Evolutionary conservation across 1,140 invertebrate species (phyloP), one percentile per base, ranked within the genome.

Genomic region (Euglossa dilemma): DNA sequence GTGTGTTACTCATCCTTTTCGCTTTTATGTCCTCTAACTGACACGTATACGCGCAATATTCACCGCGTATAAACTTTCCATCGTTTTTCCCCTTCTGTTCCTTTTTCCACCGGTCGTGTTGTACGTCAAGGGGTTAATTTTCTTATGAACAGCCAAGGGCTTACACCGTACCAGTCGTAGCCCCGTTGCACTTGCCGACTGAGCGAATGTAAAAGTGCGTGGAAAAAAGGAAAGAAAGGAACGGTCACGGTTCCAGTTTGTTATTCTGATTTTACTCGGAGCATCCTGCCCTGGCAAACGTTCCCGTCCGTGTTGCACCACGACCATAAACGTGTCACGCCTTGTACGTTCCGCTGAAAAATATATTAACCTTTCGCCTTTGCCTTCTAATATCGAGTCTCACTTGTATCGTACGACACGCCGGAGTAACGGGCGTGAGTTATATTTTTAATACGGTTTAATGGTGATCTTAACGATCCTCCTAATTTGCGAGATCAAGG

Each of bases 31-130:
- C 28, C 28, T 25, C 47, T 57, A 54, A 47, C 52, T 69, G 64
- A 47, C 64, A 78, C 76, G 59, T 36, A 52, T 64, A 50, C 59
- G 59, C 74, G 52, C 64, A 28, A 78, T 69, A 57, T 47, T 54
- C 50, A 36, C 28, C 20, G 4, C 28, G 47, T 77, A 77, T 77
- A 74, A 74, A 61, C 72, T 52, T 69, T 69, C 61, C 76, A 47
- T 56, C 18, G 64, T 20, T 57, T 28, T 69, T 47, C 28, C 43
- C 6, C 3, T 20, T 8, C 36, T 73, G 2, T 14, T 28, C 9
- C 61, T 63, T n/a, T 28, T 54, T n/a, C 28, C 2, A 11, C 16
- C 23, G 16, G 23, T 9, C 36, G 61, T 45, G 28, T 28, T 64
- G n/a, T n/a, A n/a, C n/a, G n/a, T n/a, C n/a, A n/a, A n/a, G n/a